Evolutionary conservation across 1,140 invertebrate species (phyloP).

Genomic region (Hylaeus volcanicus): DNA sequence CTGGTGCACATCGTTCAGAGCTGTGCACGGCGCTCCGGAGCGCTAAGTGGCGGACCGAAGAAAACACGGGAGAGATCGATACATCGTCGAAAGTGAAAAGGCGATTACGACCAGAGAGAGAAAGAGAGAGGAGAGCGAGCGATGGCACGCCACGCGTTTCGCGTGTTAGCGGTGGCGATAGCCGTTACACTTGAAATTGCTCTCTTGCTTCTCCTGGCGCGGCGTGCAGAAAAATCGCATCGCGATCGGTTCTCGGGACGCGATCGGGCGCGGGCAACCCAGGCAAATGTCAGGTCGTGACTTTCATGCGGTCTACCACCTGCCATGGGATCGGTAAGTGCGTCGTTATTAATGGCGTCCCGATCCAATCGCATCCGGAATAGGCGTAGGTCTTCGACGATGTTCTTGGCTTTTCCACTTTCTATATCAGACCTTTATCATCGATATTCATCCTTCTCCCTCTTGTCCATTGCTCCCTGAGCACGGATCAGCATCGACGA

Average conservation of each 20-base stretch:
- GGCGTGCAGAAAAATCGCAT: conserved; percentile 70
- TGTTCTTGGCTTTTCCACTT: conserved; percentile 45
- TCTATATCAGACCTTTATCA: conserved; percentile 37
- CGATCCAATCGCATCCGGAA: conserved; percentile 76
- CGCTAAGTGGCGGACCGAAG: conserved; percentile 14
- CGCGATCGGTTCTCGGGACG: conserved; percentile 70
- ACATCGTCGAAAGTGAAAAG: conserved; percentile 60
- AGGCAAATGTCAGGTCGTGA: conserved; percentile 78
- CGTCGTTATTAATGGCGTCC: conserved; percentile 77
- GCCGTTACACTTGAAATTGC: conserved; percentile 68
- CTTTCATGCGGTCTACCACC: conserved; percentile 78
- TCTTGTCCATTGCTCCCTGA: neutral
- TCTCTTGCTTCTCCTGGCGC: conserved; percentile 38
- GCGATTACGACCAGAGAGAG: conserved; percentile 53
- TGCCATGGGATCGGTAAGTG: conserved; percentile 77
- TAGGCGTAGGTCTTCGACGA: conserved; percentile 73
- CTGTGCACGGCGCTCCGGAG: neutral
- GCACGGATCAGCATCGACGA: neutral
- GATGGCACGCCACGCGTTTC: conserved; percentile 50
- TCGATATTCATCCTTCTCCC: conserved; percentile 1
- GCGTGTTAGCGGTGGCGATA: conserved; percentile 52
- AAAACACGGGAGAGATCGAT: conserved; percentile 47
- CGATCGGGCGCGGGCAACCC: conserved; percentile 66
- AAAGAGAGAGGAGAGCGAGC: conserved; percentile 61
- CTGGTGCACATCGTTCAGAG: no score